Conservation (phyloP, 2,113 vertebrate genomes). For the Neolamprologus variostigma region DNA sequence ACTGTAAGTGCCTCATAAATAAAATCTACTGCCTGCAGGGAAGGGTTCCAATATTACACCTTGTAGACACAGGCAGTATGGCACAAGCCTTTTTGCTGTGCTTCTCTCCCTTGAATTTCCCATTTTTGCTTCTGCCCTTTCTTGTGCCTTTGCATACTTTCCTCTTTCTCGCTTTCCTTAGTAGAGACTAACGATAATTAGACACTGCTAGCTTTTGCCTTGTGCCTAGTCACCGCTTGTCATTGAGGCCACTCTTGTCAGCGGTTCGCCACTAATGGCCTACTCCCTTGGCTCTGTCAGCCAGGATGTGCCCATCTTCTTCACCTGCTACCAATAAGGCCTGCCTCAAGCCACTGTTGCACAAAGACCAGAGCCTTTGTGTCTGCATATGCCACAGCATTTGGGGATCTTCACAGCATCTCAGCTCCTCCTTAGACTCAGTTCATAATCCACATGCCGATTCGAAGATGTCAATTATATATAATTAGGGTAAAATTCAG, state of each 20-base stretch:
- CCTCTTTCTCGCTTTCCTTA: neutral
- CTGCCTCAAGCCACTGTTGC: constrained; percentile 6
- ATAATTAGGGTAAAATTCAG: neutral
- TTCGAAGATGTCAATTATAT: neutral
- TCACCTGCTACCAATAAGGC: constrained; percentile 47
- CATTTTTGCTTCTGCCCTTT: neutral
- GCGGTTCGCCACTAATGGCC: constrained; percentile 41
- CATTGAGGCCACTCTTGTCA: constrained; percentile 21
- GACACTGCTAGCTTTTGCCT: constrained; percentile 1
- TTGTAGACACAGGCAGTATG: constrained; percentile 3
- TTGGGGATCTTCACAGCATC: constrained; percentile 3
- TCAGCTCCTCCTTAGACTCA: neutral
- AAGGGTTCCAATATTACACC: constrained; percentile 12
- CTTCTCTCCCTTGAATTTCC: neutral
- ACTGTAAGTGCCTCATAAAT: neutral
- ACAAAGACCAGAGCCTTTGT: constrained; percentile 35
- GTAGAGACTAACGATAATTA: constrained; percentile 32
- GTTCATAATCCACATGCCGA: neutral
- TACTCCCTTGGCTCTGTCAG: constrained; percentile 22
- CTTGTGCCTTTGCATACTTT: neutral
- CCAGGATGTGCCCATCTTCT: constrained; percentile 2
- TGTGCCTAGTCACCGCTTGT: constrained; percentile 34
- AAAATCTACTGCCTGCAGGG: neutral
- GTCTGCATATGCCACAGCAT: constrained; percentile 3
- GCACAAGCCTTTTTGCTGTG: constrained; percentile 7